Evolutionary conservation across 1,140 invertebrate species (phyloP).

Genomic region (Euglossa dilemma): DNA sequence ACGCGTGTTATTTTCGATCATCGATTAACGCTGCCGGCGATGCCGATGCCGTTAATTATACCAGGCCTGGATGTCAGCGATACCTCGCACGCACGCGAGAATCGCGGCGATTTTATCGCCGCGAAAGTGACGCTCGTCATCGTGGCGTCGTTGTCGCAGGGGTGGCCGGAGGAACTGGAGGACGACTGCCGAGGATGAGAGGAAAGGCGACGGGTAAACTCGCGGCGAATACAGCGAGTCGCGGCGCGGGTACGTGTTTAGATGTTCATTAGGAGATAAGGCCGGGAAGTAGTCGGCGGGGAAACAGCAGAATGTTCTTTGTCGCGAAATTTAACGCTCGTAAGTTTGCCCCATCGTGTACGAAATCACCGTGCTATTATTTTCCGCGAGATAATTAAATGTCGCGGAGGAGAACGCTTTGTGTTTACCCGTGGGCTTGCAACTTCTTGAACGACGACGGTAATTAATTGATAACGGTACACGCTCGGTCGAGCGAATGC

Average conservation of each 20-base stretch:
- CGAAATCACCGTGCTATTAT: slow-evolving; percentile 17
- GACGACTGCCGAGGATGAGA: background rate
- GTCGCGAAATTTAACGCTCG: background rate
- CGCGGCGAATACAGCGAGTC: background rate
- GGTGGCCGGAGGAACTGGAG: background rate
- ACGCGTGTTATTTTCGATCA: slow-evolving; percentile 32
- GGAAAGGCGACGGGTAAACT: background rate
- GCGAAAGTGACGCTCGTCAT: background rate
- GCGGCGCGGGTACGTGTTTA: background rate
- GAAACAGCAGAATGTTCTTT: background rate
- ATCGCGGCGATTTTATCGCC: background rate
- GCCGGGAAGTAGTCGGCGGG: background rate
- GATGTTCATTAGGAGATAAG: slow-evolving; percentile 11
- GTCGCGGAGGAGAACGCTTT: background rate
- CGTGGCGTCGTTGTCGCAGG: no score
- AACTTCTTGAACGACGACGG: background rate
- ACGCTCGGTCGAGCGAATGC: background rate
- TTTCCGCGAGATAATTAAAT: slow-evolving; percentile 5
- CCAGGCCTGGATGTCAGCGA: background rate
- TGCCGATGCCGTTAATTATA: background rate
- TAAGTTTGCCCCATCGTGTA: background rate
- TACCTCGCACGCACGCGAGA: background rate
- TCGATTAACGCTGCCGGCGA: slow-evolving; percentile 16
- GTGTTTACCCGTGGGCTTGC: background rate
- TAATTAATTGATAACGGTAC: slow-evolving; percentile 12